Conservation (phyloP, 2,797 vertebrate species). For the Microtus californicus region DNA sequence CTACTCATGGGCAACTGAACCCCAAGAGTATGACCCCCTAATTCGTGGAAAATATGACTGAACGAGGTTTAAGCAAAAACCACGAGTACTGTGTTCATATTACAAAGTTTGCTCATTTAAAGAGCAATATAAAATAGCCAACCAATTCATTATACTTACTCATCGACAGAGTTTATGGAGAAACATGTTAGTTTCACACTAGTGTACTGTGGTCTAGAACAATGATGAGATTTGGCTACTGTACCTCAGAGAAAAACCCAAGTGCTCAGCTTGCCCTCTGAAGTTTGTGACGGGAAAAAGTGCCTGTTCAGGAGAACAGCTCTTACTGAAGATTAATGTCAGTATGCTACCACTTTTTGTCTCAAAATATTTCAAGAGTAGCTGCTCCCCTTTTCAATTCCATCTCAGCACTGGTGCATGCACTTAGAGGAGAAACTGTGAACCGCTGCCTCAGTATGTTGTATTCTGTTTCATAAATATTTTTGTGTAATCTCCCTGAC, state of each 20-base stretch:
- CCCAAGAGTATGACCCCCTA: not conserved
- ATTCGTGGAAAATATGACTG: constrained; percentile 6
- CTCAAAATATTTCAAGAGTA: constrained; percentile 46
- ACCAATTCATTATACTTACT: not conserved
- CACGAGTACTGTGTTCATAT: not conserved
- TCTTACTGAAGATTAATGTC: constrained; percentile 45
- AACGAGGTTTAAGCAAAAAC: not conserved
- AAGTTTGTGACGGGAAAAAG: constrained; percentile 55
- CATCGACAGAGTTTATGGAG: not conserved
- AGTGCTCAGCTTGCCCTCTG: constrained; percentile 7
- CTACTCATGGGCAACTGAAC: not conserved
- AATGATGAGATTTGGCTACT: not conserved
- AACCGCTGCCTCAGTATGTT: not conserved
- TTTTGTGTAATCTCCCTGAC: constrained; percentile 17
- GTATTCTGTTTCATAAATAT: not conserved
- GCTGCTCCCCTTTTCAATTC: constrained; percentile 7
- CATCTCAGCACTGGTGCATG: not conserved
- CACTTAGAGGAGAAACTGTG: not conserved
- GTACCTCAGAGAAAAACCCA: not conserved
- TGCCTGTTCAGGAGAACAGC: constrained; percentile 28
- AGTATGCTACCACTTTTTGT: not conserved
- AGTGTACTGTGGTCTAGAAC: not conserved
- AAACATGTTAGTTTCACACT: constrained; percentile 1
- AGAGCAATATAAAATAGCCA: not conserved
- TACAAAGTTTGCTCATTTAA: not conserved